These are phyloP conservation scores for Melanerpes aurifrons DNA, from an alignment of 2,113 vertebrate genomes.

Conservation along the genomic window DNA sequence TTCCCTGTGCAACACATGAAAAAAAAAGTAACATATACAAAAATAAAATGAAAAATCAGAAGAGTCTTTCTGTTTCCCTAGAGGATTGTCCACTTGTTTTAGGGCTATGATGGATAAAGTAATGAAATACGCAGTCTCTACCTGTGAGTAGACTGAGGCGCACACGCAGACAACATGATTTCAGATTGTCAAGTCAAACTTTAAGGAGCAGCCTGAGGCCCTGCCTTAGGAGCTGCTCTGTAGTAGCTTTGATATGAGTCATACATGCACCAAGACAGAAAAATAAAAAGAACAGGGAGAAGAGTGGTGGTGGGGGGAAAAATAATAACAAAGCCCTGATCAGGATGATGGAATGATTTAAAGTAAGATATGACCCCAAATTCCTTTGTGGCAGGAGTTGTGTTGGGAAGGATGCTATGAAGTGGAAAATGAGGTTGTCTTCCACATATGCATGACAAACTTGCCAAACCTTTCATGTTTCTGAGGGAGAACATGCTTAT, in stretches of 20 bases:
- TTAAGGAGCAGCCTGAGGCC: background rate
- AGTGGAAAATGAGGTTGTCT: background rate
- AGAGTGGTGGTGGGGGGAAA: accelerated
- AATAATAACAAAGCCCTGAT: background rate
- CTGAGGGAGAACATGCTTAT: background rate
- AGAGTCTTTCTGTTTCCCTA: background rate
- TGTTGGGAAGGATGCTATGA: background rate
- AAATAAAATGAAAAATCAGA: background rate
- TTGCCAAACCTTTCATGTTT: background rate
- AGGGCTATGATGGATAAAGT: background rate
- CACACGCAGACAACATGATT: background rate
- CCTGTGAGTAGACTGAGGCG: background rate
- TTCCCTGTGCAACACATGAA: background rate
- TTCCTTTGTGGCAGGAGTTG: background rate
- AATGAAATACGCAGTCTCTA: background rate
- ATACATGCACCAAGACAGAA: background rate
- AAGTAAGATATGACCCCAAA: background rate
- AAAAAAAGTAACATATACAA: background rate
- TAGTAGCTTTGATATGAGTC: background rate
- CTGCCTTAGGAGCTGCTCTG: background rate
- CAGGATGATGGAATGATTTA: background rate
- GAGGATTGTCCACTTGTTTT: background rate
- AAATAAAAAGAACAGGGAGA: background rate
- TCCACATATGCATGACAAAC: background rate
- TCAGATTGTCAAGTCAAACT: background rate